Evolutionary conservation across 2,888 invertebrate species (phyloP).

Genomic region (Leptarthrus brevirostris): DNA sequence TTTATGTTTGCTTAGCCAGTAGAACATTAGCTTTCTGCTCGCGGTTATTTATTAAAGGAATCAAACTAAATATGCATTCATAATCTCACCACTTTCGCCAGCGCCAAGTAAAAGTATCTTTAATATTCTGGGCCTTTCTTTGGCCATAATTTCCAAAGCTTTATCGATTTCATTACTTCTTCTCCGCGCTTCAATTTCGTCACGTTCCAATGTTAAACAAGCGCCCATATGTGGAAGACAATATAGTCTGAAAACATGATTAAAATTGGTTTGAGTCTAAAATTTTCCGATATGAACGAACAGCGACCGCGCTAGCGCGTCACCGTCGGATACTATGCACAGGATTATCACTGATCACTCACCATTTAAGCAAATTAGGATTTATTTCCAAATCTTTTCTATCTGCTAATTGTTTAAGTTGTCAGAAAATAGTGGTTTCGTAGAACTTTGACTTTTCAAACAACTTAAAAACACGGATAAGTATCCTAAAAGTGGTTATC

Average conservation of each 20-base stretch:
- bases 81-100: conserved; percentile 70
- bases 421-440: too few species aligned
- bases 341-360: too few species aligned
- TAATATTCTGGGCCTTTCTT: conserved; percentile 72
- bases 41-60: too few species aligned
- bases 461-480: too few species aligned
- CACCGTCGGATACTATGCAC: too few species aligned
- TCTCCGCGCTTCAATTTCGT: conserved; percentile 71
- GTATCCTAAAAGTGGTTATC: too few species aligned
- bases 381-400: too few species aligned
- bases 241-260: neutral
- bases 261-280: neutral
- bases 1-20: too few species aligned
- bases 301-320: neutral
- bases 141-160: conserved; percentile 71
- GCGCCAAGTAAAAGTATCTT: conserved; percentile 75
- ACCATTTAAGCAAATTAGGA: neutral
- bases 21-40: too few species aligned
- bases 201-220: conserved; percentile 73
- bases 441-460: too few species aligned
- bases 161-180: conserved; percentile 73
- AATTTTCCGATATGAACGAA: neutral
- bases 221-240: conserved; percentile 69
- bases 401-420: too few species aligned
- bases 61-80: too few species aligned